Conservation (phyloP, 2,888 invertebrate genomes). For the Drosophila picticornis region DNA sequence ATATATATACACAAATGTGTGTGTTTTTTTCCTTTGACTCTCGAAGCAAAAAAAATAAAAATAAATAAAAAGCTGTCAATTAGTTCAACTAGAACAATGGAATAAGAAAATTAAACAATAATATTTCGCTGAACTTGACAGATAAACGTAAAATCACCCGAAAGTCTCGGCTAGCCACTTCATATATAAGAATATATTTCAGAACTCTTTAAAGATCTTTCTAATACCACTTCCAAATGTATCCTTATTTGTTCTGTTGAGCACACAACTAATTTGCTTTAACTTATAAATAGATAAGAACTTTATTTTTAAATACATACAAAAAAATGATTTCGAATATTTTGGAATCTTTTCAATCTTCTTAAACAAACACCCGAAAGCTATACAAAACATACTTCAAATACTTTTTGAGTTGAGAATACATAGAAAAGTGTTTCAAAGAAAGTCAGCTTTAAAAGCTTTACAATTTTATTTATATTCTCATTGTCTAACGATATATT, state of each 20-base stretch:
- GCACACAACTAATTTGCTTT: not conserved
- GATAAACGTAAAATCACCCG: not conserved
- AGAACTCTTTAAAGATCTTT: not conserved
- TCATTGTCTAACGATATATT: not conserved
- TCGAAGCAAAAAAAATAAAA: not conserved
- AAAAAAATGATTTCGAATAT: not conserved
- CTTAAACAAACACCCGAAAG: not conserved
- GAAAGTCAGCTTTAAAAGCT: not conserved
- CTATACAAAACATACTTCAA: not conserved
- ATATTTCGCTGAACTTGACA: constrained; percentile 29
- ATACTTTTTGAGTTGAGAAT: not conserved
- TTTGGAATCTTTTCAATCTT: not conserved
- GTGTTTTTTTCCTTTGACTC: constrained; percentile 12
- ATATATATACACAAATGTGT: not conserved
- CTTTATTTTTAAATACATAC: not conserved
- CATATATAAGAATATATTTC: not conserved
- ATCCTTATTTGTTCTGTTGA: not conserved
- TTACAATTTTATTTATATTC: not conserved
- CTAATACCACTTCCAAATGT: too few relatives aligned
- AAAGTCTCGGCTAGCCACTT: not conserved
- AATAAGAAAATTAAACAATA: not conserved
- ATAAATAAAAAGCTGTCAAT: constrained; percentile 1
- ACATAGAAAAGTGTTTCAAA: not conserved
- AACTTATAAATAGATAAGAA: too few relatives aligned
- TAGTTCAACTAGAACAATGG: not conserved